These are phyloP conservation scores for Bos taurus DNA, from an alignment of 2,113 vertebrate species.

Conservation along the genomic window DNA sequence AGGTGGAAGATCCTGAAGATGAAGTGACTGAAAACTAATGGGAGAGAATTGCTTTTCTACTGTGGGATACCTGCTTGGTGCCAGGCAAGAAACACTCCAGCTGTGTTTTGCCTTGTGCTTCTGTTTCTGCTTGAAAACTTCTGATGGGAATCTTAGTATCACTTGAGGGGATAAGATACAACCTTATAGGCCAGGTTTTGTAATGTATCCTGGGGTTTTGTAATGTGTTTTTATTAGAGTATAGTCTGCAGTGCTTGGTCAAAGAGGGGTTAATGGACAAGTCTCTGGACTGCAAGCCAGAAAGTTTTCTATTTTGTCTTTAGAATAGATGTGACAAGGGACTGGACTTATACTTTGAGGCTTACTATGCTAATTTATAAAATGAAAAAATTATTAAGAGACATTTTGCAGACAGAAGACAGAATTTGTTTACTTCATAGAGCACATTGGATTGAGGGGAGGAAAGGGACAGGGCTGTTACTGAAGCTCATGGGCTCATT, in stretches of 20 bases:
- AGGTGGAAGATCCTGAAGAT: neutral
- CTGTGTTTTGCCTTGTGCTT: rapidly evolving
- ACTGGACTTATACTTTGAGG: neutral
- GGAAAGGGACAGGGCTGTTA: neutral
- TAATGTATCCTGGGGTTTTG: neutral
- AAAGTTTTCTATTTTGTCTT: neutral
- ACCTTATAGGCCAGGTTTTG: neutral
- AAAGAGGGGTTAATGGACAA: neutral
- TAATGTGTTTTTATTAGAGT: neutral
- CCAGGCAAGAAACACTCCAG: neutral
- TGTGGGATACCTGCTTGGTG: neutral
- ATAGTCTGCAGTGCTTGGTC: neutral
- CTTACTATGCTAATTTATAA: neutral
- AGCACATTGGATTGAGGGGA: neutral
- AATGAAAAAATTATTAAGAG: neutral
- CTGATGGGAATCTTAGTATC: neutral
- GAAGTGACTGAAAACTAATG: neutral
- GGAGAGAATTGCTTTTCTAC: neutral
- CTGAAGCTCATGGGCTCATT: neutral
- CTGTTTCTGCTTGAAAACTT: neutral
- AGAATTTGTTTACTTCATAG: neutral
- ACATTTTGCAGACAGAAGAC: neutral
- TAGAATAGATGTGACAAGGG: neutral
- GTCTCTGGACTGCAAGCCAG: neutral
- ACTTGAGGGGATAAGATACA: neutral